phyloP scores from a whole-genome alignment of 2,888 invertebrate genomes.

The Gnatocerus cornutus region DNA sequence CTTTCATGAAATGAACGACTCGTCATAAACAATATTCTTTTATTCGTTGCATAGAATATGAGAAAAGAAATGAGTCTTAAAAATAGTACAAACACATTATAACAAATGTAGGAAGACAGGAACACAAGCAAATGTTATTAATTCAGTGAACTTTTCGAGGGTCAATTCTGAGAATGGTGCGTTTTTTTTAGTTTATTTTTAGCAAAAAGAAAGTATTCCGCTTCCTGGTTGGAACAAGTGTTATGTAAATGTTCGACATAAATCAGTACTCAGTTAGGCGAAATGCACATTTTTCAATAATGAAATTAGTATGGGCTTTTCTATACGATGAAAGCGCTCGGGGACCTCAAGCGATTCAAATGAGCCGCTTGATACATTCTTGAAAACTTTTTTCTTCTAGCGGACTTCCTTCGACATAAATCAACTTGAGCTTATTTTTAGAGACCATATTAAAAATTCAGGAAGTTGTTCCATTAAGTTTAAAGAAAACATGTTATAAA shows the following conservation, averaged over 20 bases:
- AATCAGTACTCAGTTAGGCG: not conserved
- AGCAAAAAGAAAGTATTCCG: constrained; percentile 14
- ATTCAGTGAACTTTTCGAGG: constrained; percentile 25
- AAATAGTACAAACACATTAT: constrained; percentile 32
- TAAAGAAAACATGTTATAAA: constrained; percentile 46
- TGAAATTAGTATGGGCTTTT: not conserved
- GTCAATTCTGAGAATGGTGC: constrained; percentile 24
- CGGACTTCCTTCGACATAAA: constrained; percentile 36
- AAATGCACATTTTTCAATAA: not conserved
- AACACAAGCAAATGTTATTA: constrained; percentile 30
- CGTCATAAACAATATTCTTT: constrained; percentile 36
- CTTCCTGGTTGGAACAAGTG: constrained; percentile 2
- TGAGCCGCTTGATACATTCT: constrained; percentile 35
- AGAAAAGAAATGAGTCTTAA: constrained; percentile 29
- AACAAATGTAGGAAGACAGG: constrained; percentile 29
- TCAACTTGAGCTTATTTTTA: constrained; percentile 42
- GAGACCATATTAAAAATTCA: constrained; percentile 45
- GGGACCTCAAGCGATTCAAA: constrained; percentile 31
- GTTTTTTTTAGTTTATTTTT: constrained; percentile 23
- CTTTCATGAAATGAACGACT: not conserved
- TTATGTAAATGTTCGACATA: not conserved
- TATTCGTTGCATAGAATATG: constrained; percentile 35
- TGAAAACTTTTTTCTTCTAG: constrained; percentile 27
- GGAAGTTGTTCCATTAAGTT: constrained; percentile 46
- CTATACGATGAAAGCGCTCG: constrained; percentile 21